Conservation (phyloP, 2,113 vertebrate species). For the Genyomyrus donnyi region DNA sequence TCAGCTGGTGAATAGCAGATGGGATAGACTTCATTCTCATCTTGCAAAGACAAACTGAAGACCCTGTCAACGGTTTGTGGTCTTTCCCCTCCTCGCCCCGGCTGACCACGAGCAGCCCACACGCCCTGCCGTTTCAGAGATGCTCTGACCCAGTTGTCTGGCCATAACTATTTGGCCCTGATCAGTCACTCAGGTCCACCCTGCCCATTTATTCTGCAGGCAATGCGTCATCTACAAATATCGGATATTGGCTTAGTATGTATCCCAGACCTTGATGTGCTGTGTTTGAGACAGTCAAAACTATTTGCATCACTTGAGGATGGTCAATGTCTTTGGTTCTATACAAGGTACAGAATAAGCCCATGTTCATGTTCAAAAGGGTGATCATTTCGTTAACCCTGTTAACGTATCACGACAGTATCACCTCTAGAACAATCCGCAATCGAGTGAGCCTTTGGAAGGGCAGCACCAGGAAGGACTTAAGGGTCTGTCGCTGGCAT, state of each 20-base stretch:
- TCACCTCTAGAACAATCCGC: conserved; percentile 67
- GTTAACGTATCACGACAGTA: too few relatives aligned
- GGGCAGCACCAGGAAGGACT: conserved; percentile 70
- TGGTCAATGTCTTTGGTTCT: neutral
- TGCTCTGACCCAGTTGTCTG: neutral
- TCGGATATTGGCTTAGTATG: neutral
- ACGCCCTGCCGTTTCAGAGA: neutral
- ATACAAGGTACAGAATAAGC: neutral
- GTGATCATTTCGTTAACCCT: neutral
- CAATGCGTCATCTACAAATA: neutral
- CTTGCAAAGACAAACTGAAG: neutral
- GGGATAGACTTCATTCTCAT: neutral
- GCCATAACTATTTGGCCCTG: neutral
- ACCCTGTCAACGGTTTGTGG: neutral
- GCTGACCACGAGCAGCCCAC: neutral
- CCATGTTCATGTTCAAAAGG: neutral
- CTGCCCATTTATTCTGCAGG: neutral
- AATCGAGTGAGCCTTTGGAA: conserved; percentile 70
- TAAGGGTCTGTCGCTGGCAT: conserved; percentile 64
- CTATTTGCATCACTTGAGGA: neutral
- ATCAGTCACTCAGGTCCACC: neutral
- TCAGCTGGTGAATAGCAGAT: neutral
- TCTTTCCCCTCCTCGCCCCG: neutral
- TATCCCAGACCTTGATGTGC: neutral
- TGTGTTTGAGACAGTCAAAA: neutral